Evolutionary conservation across 2,797 vertebrate genomes (phyloP).

Genomic region (Coracias cyanogaster): DNA sequence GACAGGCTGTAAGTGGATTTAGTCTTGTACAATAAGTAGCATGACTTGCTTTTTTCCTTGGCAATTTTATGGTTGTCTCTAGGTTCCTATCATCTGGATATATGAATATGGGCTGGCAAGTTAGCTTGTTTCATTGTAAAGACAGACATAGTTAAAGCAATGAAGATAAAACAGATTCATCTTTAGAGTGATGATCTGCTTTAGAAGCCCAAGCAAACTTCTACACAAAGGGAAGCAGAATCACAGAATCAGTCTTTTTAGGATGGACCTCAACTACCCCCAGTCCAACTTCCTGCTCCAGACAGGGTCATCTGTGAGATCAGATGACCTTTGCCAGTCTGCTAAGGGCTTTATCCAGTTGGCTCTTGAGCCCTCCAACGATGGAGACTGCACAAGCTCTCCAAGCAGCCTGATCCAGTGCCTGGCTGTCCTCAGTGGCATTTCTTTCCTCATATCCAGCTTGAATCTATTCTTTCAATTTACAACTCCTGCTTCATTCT

Average conservation of each 20-base stretch:
- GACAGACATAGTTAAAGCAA: not conserved
- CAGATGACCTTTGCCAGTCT: not conserved
- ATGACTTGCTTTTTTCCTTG: not conserved
- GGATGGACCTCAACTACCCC: not conserved
- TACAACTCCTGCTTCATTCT: not conserved
- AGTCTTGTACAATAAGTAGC: not conserved
- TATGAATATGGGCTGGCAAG: not conserved
- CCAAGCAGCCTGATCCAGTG: not conserved
- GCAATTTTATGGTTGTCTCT: not conserved
- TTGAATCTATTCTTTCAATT: not conserved
- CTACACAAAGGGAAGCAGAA: not conserved
- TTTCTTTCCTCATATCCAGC: not conserved
- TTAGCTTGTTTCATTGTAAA: not conserved
- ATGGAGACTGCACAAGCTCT: not conserved
- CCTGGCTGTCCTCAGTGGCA: not conserved
- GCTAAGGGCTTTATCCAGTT: not conserved
- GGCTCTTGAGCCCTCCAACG: not conserved
- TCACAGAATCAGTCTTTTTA: not conserved
- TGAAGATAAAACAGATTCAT: not conserved
- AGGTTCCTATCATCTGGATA: not conserved
- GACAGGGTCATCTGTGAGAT: not conserved
- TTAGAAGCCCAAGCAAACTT: not conserved
- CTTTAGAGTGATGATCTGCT: not conserved
- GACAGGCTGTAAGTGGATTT: not conserved
- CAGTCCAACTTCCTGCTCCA: not conserved